Base-by-base conservation (phyloP, 2,113 vertebrate genomes). In the Gobio gobio region DNA sequence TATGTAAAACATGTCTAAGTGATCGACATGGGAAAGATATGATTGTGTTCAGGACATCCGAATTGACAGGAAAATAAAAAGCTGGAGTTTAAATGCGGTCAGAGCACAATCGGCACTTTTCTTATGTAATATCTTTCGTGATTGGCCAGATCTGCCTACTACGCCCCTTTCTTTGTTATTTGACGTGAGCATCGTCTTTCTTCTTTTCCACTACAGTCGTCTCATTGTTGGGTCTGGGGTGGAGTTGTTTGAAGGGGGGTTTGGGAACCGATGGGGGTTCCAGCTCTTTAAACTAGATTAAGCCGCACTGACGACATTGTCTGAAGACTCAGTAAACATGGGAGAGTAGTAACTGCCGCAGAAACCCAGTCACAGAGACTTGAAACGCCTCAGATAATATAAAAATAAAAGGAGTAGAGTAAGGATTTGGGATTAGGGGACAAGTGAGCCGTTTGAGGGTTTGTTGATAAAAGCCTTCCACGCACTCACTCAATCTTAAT, bases 211-310 rank as follows among this genome's bases (percentile, higher is more conserved):
- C 0, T 43, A 49, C 72, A 40, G 29, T 72, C 6, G 5, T 82
- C 66, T 77, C 45, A 66, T 56, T 56, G 45, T 83, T 58, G 47
- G 20, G 56, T 59, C n/a, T 59, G 29, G 47, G 74, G 73, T 63
- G 79, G 47, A 18, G 58, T 26, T 72, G 9, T 59, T 84, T 40
- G 33, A 18, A 79, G 47, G 43, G 54, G 76, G 59, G 24, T 24
- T 58, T 43, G 61, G 54, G 29, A 82, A 59, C 5, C 29, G 2
- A 72, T 0, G 18, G 22, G 14, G 66, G 36, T 77, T 86, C 75
- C 78, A 68, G 58, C 79, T 82, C 63, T 80, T 73, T 36, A 85
- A 86, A 85, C 54, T 77, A 70, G 78, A 86, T 78, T 87, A 59
- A 51, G 73, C 36, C 18, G 3, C 26, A 45, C 64, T 85, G 45